These are phyloP conservation scores for Planococcus citri DNA, from an alignment of 1,140 invertebrate species.

Conservation along the genomic window DNA sequence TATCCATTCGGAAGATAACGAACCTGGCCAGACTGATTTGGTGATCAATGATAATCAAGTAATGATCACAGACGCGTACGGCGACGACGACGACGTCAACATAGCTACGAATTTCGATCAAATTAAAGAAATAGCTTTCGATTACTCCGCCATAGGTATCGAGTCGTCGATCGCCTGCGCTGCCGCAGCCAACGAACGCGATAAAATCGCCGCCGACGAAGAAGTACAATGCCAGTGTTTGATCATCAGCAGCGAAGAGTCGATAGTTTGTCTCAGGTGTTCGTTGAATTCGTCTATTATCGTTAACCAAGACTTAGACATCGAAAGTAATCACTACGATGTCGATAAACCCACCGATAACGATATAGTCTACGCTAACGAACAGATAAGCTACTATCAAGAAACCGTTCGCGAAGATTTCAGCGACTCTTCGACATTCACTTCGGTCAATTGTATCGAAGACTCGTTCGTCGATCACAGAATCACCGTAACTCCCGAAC, in stretches of 20 bases:
- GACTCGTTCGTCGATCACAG: neutral
- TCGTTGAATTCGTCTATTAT: constrained; percentile 7
- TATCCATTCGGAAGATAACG: neutral
- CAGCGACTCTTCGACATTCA: neutral
- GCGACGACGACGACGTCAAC: neutral
- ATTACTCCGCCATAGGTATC: neutral
- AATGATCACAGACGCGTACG: neutral
- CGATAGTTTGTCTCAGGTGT: neutral
- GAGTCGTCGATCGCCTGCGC: neutral
- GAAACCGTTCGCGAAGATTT: neutral
- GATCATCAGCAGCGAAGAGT: constrained; percentile 14
- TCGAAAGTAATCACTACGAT: neutral
- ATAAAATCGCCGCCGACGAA: neutral
- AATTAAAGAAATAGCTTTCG: neutral
- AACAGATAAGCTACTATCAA: neutral
- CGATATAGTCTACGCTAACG: neutral
- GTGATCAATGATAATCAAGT: neutral
- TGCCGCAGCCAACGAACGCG: neutral
- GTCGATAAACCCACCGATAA: too few relatives aligned
- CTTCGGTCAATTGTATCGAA: neutral
- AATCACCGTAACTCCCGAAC: neutral
- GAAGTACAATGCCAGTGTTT: constrained; percentile 4
- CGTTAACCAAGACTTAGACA: neutral
- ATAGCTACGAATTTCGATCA: neutral
- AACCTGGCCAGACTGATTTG: neutral